Conservation (phyloP, 2,888 invertebrate genomes). For the Drosophila antonietae region DNA sequence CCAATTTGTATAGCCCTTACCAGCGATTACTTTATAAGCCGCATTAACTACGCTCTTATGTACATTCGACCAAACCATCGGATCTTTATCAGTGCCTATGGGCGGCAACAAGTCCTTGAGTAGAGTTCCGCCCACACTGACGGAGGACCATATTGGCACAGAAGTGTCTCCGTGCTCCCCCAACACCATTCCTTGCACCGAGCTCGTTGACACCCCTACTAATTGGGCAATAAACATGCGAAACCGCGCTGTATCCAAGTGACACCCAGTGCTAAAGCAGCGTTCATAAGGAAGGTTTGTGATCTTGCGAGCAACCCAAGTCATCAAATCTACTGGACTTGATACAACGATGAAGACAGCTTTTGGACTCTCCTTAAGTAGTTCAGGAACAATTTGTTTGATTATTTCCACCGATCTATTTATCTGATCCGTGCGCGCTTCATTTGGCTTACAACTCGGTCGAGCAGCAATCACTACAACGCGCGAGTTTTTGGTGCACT, state of each 20-base stretch:
- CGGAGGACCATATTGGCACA: conserved; percentile 6
- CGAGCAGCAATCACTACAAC: conserved; percentile 94
- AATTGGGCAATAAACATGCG: conserved; percentile 1
- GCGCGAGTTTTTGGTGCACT: conserved; percentile 90
- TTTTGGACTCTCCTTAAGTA: neutral
- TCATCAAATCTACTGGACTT: neutral
- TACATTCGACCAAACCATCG: neutral
- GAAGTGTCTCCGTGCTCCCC: conserved; percentile 1
- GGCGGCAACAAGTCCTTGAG: neutral
- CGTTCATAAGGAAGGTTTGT: conserved; percentile 1
- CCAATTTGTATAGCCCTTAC: conserved; percentile 3
- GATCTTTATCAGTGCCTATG: conserved; percentile 2
- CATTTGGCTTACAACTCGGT: conserved; percentile 91
- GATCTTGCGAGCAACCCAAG: neutral
- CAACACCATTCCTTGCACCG: neutral
- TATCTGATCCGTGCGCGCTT: conserved; percentile 90
- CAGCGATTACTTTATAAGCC: conserved; percentile 2
- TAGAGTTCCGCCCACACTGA: conserved; percentile 2
- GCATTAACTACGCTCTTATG: conserved; percentile 3
- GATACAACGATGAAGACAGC: conserved; percentile 3
- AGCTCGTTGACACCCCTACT: neutral
- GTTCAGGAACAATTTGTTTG: conserved; percentile 90
- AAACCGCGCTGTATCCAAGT: neutral
- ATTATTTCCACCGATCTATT: conserved; percentile 93
- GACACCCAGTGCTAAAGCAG: conserved; percentile 4